phyloP scores from a whole-genome alignment of 2,797 vertebrate genomes.

The Cyclura pinguis region DNA sequence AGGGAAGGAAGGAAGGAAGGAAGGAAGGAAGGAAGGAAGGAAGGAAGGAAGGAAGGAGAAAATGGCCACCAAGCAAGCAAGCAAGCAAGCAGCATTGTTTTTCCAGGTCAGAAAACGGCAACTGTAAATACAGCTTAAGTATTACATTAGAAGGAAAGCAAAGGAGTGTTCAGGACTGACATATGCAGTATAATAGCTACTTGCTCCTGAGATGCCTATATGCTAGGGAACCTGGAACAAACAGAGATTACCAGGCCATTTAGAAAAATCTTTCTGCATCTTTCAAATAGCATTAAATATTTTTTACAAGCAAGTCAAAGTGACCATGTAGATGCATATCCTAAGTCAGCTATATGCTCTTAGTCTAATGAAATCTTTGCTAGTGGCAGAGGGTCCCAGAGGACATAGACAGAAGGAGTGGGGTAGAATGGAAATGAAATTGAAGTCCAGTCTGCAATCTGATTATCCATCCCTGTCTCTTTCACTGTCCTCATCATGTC shows the following conservation, averaged over 20 bases:
- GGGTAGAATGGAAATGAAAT: conserved; percentile 34
- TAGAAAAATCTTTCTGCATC: background rate
- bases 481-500: background rate
- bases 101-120: background rate
- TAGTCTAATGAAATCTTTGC: conserved; percentile 8
- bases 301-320: background rate
- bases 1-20: too few species aligned
- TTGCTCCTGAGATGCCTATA: background rate
- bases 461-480: conserved; percentile 34
- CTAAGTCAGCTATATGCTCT: background rate
- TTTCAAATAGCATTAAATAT: conserved; percentile 14
- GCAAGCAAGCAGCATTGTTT: background rate
- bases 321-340: background rate
- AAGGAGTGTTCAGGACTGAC: too few species aligned
- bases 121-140: background rate
- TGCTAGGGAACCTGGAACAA: background rate
- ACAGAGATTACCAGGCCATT: background rate
- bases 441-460: conserved; percentile 24
- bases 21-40: background rate
- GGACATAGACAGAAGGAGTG: background rate
- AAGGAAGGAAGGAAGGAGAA: too few species aligned
- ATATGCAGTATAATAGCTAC: background rate
- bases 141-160: background rate
- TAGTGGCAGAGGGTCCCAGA: background rate
- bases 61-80: too few species aligned